A percentile compares a stretch with the other conserved stretches of the same genome.
phyloP scores from a whole-genome alignment of 2,888 invertebrate species.

The Pyrgus malvae region DNA sequence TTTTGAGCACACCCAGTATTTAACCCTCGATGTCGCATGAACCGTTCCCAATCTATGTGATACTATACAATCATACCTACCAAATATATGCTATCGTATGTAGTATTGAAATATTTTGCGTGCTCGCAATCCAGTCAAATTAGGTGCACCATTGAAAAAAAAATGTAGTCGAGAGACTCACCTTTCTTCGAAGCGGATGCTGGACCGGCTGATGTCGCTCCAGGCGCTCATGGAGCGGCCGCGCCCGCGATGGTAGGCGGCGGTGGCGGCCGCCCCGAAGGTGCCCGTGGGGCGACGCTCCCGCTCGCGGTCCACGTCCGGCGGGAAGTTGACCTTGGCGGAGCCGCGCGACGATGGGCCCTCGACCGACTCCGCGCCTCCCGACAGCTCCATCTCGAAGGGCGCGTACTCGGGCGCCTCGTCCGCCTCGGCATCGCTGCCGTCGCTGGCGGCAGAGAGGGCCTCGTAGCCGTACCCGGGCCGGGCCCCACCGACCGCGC shows the following conservation, averaged over 20 bases:
- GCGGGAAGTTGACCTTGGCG: constrained; percentile 85
- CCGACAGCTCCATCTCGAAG: constrained; percentile 70
- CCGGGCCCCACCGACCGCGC: constrained; percentile 62
- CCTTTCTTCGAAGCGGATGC: constrained; percentile 91
- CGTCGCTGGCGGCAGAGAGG: constrained; percentile 74
- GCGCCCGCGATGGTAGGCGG: constrained; percentile 77
- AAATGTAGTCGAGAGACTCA: constrained; percentile 46
- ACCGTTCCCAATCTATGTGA: constrained; percentile 10
- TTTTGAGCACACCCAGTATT: constrained; percentile 21
- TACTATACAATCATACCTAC: neutral
- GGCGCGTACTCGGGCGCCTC: constrained; percentile 68
- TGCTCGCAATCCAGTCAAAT: too few relatives aligned
- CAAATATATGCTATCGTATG: neutral
- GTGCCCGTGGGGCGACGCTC: constrained; percentile 72
- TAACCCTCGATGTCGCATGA: constrained; percentile 22
- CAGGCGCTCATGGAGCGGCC: constrained; percentile 93
- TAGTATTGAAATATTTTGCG: neutral
- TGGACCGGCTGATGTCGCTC: constrained; percentile 93
- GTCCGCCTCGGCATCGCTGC: constrained; percentile 70
- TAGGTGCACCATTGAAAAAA: neutral
- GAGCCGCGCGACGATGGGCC: constrained; percentile 75
- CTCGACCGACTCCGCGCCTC: constrained; percentile 66
- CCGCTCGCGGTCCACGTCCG: constrained; percentile 66
- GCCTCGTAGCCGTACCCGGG: constrained; percentile 77
- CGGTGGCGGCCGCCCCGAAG: constrained; percentile 58